A percentile compares a stretch with the other conserved stretches of the same genome.
These are phyloP conservation scores for Papilio machaon DNA, from an alignment of 1,140 invertebrate species.

Conservation along the genomic window DNA sequence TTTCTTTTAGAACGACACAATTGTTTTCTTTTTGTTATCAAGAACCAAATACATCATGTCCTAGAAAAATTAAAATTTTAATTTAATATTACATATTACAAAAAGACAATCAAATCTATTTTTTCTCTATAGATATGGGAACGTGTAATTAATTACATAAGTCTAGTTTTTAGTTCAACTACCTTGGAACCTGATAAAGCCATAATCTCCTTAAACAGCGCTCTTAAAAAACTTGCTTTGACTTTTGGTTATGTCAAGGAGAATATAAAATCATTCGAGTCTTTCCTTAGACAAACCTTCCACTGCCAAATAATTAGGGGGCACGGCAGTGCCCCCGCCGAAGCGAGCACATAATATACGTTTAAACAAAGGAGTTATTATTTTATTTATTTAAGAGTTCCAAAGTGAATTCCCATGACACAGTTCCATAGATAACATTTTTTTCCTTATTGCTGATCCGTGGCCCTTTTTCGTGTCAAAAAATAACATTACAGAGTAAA, in stretches of 20 bases:
- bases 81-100: too few species aligned
- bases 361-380: background rate
- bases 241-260: background rate
- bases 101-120: too few species aligned
- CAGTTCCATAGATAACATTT: background rate
- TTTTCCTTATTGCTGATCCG: background rate
- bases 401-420: background rate
- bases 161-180: background rate
- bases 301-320: background rate
- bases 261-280: background rate
- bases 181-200: background rate
- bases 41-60: too few species aligned
- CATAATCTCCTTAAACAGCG: background rate
- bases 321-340: too few species aligned
- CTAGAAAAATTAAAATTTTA: too few species aligned
- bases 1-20: too few species aligned
- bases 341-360: background rate
- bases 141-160: too few species aligned
- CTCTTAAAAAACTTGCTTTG: background rate
- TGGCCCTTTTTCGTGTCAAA: slow-evolving; percentile 9
- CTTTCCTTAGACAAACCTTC: background rate
- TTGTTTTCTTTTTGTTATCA: too few species aligned
- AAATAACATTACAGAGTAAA: background rate
- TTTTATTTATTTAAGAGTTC: background rate
- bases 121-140: too few species aligned